Conservation (phyloP, 2,113 vertebrate species). For the Colossoma macropomum region DNA sequence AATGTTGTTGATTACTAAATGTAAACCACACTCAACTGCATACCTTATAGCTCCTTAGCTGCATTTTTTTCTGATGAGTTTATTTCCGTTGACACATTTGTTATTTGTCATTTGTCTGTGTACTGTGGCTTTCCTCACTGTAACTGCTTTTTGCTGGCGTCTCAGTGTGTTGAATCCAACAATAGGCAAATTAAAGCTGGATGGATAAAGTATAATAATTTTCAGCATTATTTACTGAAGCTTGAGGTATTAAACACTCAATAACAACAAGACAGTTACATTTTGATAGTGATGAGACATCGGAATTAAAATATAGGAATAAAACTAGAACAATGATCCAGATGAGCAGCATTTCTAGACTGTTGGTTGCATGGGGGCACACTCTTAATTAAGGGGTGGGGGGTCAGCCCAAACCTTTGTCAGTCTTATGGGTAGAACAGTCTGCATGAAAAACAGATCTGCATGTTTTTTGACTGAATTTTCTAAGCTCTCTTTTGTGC, state of each 20-base stretch:
- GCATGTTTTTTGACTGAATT: too few species aligned
- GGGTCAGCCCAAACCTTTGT: too few species aligned
- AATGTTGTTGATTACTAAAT: not conserved
- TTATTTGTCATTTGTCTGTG: not conserved
- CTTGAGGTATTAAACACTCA: not conserved
- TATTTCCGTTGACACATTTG: too few species aligned
- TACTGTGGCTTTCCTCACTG: not conserved
- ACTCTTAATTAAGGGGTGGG: too few species aligned
- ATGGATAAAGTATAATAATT: not conserved
- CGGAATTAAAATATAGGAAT: too few species aligned
- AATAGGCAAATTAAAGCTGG: not conserved
- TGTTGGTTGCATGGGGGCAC: too few species aligned
- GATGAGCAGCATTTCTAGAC: too few species aligned
- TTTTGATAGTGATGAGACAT: not conserved
- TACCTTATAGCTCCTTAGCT: not conserved
- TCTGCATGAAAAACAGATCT: too few species aligned
- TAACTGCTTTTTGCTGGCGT: not conserved
- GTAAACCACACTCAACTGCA: not conserved
- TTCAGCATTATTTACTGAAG: not conserved
- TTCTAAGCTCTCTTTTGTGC: too few species aligned
- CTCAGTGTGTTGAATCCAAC: not conserved
- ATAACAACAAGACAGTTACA: not conserved
- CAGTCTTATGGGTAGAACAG: too few species aligned
- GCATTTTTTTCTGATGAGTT: too few species aligned
- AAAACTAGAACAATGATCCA: too few species aligned